Evolutionary conservation across 2,888 invertebrate genomes (phyloP), one percentile per base, ranked within the genome.

Genomic region (Aspidapion aeneum): DNA sequence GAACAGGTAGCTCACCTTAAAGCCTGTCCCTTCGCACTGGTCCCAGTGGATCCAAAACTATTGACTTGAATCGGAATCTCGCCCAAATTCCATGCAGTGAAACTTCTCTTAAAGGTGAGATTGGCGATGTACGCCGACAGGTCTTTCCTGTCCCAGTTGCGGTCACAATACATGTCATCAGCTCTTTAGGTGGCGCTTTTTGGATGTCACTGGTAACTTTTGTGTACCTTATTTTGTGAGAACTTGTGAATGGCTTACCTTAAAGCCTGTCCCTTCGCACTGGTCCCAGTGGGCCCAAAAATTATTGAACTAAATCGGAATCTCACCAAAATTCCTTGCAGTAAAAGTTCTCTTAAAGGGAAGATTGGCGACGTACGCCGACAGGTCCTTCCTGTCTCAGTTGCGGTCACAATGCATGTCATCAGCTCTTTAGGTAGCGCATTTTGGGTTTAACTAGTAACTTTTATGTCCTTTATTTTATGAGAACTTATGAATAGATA

Each of bases 41-140:
- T 86, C 80, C 68, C 85, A 85, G 73, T 87, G 89, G 67, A 93
- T 87, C 63, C 81, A 72, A 89, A 86, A 60, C 86, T 85, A 68
- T 85, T 83, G 67, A 96, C 86, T 69, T 86, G 85, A 73, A 98
- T 87, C n/a, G 91, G 87, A 69, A 96, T 85, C 75, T 91, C 91
- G 1, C 98, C 98, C n/a, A 91, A 90, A 82, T 98, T 98, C 71
- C 90, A 86, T 19, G 93, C 91, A 9, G 88, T 87, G 78, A 96
- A 96, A 54, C 91, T 87, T 64, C 94, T 86, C 71, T 90, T 90
- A 18, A 92, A 89, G 9, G 89, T 88, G 59, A 93, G 82, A 78
- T 88, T 87, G 1, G 89, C 88, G 60, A 82, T 78, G 20, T 83
- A 73, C 65, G 74, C 70, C 1, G 60, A 57, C 18, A 62, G 60